These are phyloP conservation scores for Platynereis dumerilii DNA, from an alignment of 2,888 invertebrate genomes.

Conservation along the genomic window DNA sequence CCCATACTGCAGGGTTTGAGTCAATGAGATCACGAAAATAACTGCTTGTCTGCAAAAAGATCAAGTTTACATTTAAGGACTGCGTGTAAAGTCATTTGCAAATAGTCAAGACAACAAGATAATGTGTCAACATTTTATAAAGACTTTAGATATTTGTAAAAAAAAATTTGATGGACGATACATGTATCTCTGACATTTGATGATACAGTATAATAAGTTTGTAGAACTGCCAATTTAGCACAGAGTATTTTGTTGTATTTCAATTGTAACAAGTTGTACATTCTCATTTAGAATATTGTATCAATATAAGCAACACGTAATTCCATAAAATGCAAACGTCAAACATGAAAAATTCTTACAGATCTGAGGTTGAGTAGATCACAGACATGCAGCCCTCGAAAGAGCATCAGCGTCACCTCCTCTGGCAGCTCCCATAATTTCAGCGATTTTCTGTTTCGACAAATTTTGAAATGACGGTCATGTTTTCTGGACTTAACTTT, in stretches of 20 bases:
- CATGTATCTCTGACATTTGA: too few relatives aligned
- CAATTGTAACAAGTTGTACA: too few relatives aligned
- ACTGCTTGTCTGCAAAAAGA: slow-evolving; percentile 50
- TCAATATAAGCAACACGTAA: too few relatives aligned
- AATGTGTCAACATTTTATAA: background rate
- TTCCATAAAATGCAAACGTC: too few relatives aligned
- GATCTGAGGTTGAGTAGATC: slow-evolving; percentile 48
- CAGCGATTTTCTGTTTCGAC: background rate
- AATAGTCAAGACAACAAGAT: background rate
- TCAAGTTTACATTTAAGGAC: slow-evolving; percentile 4
- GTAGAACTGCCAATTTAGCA: too few relatives aligned
- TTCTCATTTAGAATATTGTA: too few relatives aligned
- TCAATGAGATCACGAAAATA: slow-evolving; percentile 51
- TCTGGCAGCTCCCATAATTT: slow-evolving; percentile 53
- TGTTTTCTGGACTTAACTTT: too few relatives aligned
- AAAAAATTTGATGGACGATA: background rate
- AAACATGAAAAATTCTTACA: too few relatives aligned
- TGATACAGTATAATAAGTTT: too few relatives aligned
- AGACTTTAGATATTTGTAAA: background rate
- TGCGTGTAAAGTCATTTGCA: too few relatives aligned
- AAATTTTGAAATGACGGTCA: too few relatives aligned
- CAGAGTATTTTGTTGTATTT: too few relatives aligned
- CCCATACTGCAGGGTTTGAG: slow-evolving; percentile 48
- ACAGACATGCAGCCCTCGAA: slow-evolving; percentile 51
- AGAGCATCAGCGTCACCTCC: slow-evolving; percentile 50